Base-by-base conservation (phyloP, 37 sponge, comb jelly and placozoan genomes). In the Aplysina aerophoba region DNA sequence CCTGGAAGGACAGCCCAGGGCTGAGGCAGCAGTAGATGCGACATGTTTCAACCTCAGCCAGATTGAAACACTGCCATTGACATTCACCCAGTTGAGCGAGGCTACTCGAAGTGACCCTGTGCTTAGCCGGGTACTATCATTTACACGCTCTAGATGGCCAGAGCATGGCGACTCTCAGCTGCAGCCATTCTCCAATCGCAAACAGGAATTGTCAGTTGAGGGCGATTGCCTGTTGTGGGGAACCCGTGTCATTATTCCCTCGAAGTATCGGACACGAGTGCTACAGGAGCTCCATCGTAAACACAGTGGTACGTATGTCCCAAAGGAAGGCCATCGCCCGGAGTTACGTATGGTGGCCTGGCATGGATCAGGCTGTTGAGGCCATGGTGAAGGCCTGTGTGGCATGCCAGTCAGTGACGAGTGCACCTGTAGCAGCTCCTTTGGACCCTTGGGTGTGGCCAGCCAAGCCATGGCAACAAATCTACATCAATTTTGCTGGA, bases 361-460 rank as follows among this genome's bases (percentile, higher is more conserved):
- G 25, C 21, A 14, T 77, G 50, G 79, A 77, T 35, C 17, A 77
- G 50, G 55, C 15, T 19, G 34, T 77, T 35, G 79, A 77, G 55
- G 34, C 50, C 16, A 50, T 77, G 22, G 55, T 77, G 44, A 13
- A 25, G 15, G 15, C 79, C 15, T 77, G 79, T 34, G 20, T 38
- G 24, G 19, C 37, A 20, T 77, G 79, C 33, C 79, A 77, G 24
- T 15, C 55, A 35, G 79, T 44, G 14, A 77, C 15, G 15, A 21
- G 73, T 28, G 34, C 17, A 77, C 71, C 71, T 6, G 4, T 35
- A 31, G 0, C 71, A 34, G 79, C 79, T 12, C 55, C 24, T 36
- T 44, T 77, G 79, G 40, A 77, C 33, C 79, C 79, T 37, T 77
- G 79, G 79, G 24, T 77, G 14, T 77, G 79, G 79, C 79, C 79